Evolutionary conservation across 2,113 vertebrate species (phyloP).

Genomic region (Pristiophorus japonicus): DNA sequence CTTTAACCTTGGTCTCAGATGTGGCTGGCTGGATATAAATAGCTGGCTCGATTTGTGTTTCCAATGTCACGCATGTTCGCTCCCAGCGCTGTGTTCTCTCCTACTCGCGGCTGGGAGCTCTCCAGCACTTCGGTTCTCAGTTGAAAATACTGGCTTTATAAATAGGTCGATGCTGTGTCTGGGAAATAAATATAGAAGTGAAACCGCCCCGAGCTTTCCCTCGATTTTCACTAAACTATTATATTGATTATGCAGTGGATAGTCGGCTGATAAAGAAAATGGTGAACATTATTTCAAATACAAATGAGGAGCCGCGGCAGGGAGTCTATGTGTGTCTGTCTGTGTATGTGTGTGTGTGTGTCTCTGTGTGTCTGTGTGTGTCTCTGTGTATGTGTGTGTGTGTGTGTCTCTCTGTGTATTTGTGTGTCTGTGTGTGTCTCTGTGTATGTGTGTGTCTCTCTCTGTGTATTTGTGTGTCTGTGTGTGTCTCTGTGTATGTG

Average conservation of each 20-base stretch:
- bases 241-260: background rate
- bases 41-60: background rate
- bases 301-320: too few species aligned
- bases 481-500: background rate
- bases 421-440: background rate
- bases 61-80: background rate
- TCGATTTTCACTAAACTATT: background rate
- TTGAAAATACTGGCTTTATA: background rate
- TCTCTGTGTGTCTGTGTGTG: background rate
- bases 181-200: background rate
- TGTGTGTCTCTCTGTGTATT: background rate
- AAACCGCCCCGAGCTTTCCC: background rate
- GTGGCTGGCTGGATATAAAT: background rate
- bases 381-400: background rate
- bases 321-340: background rate
- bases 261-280: background rate
- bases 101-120: background rate
- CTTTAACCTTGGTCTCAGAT: background rate
- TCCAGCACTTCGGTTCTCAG: background rate
- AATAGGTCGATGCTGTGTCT: background rate
- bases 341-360: background rate
- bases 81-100: background rate
- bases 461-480: background rate
- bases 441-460: background rate
- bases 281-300: background rate